Percentiles rank a stretch among this genome's conserved stretches.
Evolutionary conservation across 2,888 invertebrate genomes (phyloP).

Genomic region (Mythimna ferrago): DNA sequence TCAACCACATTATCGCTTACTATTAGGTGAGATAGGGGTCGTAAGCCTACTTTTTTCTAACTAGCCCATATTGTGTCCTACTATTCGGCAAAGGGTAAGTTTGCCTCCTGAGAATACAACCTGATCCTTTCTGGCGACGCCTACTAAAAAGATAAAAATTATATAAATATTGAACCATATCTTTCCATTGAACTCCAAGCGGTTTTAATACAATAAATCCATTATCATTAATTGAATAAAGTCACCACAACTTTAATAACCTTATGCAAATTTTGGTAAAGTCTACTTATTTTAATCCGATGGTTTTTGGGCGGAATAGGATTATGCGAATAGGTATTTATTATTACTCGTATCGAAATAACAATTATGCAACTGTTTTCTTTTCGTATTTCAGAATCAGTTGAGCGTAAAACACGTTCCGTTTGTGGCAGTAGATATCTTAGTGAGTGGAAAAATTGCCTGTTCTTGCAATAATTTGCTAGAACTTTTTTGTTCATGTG

Average conservation of each 20-base stretch:
- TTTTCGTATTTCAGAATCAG: conserved; percentile 9
- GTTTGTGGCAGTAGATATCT: background rate
- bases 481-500: background rate
- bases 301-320: conserved; percentile 18
- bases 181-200: background rate
- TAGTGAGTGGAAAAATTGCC: background rate
- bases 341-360: conserved; percentile 11
- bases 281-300: conserved; percentile 15
- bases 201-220: conserved; percentile 19
- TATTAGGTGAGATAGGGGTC: background rate
- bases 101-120: too few species aligned
- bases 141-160: background rate
- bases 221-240: conserved; percentile 32
- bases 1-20: too few species aligned
- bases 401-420: background rate
- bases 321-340: conserved; percentile 28
- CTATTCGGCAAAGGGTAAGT: too few species aligned
- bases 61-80: too few species aligned
- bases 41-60: background rate
- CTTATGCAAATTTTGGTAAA: conserved; percentile 28
- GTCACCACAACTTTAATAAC: conserved; percentile 30
- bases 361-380: conserved; percentile 14
- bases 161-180: background rate
- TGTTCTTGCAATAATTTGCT: background rate
- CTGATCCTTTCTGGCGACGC: background rate